Evolutionary conservation across 2,888 invertebrate genomes (phyloP), one percentile per base, ranked within the genome.

Genomic region (Lamellibrachia satsuma): DNA sequence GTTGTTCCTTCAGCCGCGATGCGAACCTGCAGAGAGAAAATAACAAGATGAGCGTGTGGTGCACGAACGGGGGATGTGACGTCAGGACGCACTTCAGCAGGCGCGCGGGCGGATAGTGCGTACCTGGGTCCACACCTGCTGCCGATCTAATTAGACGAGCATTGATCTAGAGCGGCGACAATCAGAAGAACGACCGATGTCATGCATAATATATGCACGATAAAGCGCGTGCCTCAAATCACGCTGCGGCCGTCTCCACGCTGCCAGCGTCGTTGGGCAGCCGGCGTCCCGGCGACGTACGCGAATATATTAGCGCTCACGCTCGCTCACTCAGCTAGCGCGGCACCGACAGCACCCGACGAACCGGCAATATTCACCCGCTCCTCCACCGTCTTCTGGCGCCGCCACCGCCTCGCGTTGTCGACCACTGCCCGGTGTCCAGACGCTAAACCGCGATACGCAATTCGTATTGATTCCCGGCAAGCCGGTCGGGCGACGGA

Each of bases 391-490:
- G 75, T 75, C 75, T 75, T 75, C 75, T 75, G 4, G 75, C 75
- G 22, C 75, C 22, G 75, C 6, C 22, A 75, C 15, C 22, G 22
- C 4, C 75, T 75, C 22, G 39, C 39, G 39, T 39, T 39, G 39
- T 15, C 75, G 75, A 15, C 75, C n/a, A 75, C 22, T n/a, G 75
- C 75, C 22, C 75, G 22, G 22, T 75, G 75, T 75, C 75, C 75
- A 75, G 75, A 75, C 75, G 75, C 75, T 75, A 75, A 75, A 75
- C 75, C 75, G 22, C 75, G 75, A 75, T 75, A 75, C 75, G 75
- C 75, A 75, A 75, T 75, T 75, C 75, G 75, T 75, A 75, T 75
- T 75, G 75, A 75, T 75, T 75, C n/a, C 75, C 75, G 75, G 75
- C 75, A 22, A 15, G 75, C 15, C 75, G 7, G 75, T 75, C 75